These are phyloP conservation scores for Hippocampus barbouri DNA, from an alignment of 2,113 vertebrate genomes.

Conservation along the genomic window DNA sequence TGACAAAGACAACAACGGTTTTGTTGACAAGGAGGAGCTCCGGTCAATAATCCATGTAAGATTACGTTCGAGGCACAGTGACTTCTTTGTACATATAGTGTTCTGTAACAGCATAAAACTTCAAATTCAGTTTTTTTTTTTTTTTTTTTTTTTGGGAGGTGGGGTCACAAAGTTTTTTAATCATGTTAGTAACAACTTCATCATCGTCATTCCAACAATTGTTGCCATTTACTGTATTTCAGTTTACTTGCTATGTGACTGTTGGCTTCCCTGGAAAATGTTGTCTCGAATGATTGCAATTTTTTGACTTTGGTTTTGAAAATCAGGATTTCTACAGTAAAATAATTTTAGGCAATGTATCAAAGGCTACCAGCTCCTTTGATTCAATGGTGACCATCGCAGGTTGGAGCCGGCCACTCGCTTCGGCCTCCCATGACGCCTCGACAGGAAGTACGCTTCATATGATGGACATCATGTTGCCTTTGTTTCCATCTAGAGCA, in stretches of 20 bases:
- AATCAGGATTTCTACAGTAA: background rate
- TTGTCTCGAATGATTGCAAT: background rate
- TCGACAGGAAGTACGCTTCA: background rate
- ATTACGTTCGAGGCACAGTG: background rate
- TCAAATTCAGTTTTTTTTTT: no score
- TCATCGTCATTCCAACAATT: no score
- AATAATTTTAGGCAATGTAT: background rate
- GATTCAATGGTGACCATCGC: background rate
- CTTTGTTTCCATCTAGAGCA: conserved; percentile 44
- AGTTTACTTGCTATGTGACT: no score
- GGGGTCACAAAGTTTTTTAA: background rate
- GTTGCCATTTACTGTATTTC: no score
- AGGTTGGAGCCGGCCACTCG: no score
- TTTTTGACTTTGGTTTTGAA: background rate
- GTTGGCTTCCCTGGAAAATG: background rate
- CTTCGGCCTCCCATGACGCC: no score
- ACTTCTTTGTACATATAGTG: no score
- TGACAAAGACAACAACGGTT: conserved; percentile 70
- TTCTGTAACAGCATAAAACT: background rate
- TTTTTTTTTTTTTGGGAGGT: no score
- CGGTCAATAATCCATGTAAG: conserved; percentile 66
- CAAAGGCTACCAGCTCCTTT: background rate
- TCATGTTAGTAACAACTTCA: background rate
- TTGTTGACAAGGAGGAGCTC: conserved; percentile 66
- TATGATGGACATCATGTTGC: background rate